These are phyloP conservation scores for Tympanuchus pallidicinctus DNA, from an alignment of 2,113 vertebrate genomes.

Conservation along the genomic window DNA sequence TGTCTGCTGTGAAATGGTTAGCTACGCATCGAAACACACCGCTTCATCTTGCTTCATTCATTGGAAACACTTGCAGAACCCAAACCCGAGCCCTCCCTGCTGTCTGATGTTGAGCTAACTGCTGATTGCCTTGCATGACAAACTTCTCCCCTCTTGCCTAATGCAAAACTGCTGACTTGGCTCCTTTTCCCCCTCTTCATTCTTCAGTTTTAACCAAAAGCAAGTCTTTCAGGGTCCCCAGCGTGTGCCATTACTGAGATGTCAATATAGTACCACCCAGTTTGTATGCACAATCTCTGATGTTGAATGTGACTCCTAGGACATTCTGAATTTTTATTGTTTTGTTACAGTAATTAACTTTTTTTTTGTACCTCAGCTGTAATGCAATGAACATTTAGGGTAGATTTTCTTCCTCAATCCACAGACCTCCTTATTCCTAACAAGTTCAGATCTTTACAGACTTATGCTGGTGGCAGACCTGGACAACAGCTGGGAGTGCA, in stretches of 20 bases:
- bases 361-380: conserved; percentile 2
- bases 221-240: background rate
- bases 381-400: background rate
- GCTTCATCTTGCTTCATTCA: background rate
- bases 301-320: background rate
- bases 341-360: background rate
- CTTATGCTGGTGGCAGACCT: background rate
- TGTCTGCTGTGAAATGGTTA: background rate
- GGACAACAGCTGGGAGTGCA: background rate
- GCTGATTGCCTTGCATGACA: background rate
- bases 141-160: background rate
- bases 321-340: conserved; percentile 14
- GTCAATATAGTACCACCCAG: background rate
- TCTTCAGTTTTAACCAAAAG: background rate
- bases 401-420: background rate
- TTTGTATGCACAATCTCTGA: background rate
- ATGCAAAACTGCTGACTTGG: background rate
- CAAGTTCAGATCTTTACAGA: background rate
- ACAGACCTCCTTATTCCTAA: background rate
- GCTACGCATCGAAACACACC: background rate
- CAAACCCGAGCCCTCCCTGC: background rate
- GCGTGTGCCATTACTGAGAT: background rate
- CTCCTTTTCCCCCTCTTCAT: background rate
- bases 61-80: background rate
- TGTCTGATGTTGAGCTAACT: background rate